Evolutionary conservation across 92 coral and sea anemone species (phyloP).

Genomic region (Palythoa heliodiscus): DNA sequence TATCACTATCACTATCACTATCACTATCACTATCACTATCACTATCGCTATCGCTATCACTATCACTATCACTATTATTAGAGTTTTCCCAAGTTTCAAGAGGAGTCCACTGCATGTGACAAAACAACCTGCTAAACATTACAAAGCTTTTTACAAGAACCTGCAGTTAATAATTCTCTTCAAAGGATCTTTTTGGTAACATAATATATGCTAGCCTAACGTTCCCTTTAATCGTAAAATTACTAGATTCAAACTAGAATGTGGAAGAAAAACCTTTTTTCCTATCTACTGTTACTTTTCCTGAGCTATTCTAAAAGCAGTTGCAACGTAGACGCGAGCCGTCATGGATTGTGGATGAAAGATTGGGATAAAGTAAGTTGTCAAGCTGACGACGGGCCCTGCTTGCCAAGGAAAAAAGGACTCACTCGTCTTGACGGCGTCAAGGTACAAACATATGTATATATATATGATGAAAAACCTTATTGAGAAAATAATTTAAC

Average conservation of each 20-base stretch:
- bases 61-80: too few species aligned
- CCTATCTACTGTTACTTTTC: background rate
- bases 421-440: slow-evolving; percentile 74
- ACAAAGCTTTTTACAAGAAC: background rate
- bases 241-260: background rate
- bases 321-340: slow-evolving; percentile 34
- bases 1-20: too few species aligned
- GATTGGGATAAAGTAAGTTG: slow-evolving; percentile 60
- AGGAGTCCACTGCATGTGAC: background rate
- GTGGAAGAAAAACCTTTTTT: background rate
- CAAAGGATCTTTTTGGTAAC: background rate
- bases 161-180: background rate
- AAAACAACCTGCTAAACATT: background rate
- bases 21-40: too few species aligned
- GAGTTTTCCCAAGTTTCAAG: too few species aligned
- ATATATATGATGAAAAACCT: background rate
- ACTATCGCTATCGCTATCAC: too few species aligned
- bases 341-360: slow-evolving; percentile 24
- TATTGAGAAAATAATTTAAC: background rate
- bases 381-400: slow-evolving; percentile 66
- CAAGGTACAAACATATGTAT: slow-evolving; percentile 49
- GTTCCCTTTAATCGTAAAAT: background rate
- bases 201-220: background rate
- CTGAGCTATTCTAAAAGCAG: background rate
- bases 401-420: slow-evolving; percentile 60